Percentiles rank a stretch among this genome's conserved stretches.
These are phyloP conservation scores for Euura lappo DNA, from an alignment of 1,140 invertebrate species.

Conservation along the genomic window DNA sequence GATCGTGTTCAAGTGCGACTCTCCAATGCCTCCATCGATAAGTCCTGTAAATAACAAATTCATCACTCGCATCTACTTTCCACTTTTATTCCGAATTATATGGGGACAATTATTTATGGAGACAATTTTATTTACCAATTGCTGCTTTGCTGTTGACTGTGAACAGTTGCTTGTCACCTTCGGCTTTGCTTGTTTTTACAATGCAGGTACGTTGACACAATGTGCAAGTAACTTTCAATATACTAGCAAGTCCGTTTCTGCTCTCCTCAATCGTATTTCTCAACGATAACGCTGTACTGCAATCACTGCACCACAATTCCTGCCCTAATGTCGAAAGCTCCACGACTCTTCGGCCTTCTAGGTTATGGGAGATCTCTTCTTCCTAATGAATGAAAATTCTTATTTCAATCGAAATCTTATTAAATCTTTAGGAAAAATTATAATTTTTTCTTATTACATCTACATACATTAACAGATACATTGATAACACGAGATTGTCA, in stretches of 20 bases:
- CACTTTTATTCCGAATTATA: not conserved
- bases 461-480: not conserved
- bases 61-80: not conserved
- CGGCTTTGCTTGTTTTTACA: slow-evolving; percentile 8
- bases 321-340: not conserved
- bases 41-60: slow-evolving; percentile 8
- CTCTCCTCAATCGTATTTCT: not conserved
- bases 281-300: slow-evolving; percentile 3
- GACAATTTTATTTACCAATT: slow-evolving; percentile 9
- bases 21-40: slow-evolving; percentile 22
- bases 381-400: not conserved
- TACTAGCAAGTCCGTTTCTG: slow-evolving; percentile 11
- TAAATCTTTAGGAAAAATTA: not conserved
- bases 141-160: slow-evolving; percentile 14
- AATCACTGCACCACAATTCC: slow-evolving; percentile 2
- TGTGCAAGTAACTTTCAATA: slow-evolving; percentile 7
- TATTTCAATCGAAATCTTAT: not conserved
- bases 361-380: not conserved
- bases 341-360: not conserved
- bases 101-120: too few species aligned
- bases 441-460: not conserved
- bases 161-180: not conserved
- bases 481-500: not conserved
- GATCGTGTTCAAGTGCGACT: slow-evolving; percentile 22
- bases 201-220: not conserved